Conservation (phyloP, 2,797 vertebrate species). For the Malacoraja senta region DNA sequence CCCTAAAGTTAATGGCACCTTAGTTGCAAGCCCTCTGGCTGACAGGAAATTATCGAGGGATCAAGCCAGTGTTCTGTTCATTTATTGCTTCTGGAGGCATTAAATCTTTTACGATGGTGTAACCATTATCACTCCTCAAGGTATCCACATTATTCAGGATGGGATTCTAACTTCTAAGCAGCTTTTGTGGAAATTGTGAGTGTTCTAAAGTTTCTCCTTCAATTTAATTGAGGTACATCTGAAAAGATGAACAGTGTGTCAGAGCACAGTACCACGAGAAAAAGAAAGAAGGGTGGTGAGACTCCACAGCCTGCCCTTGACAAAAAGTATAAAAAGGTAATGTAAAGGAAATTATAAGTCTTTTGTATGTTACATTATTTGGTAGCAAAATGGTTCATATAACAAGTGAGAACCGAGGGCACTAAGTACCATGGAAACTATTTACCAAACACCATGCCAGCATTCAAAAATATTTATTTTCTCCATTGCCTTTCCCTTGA, state of each 20-base stretch:
- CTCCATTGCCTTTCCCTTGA: no score
- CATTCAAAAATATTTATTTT: background rate
- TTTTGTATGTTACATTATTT: background rate
- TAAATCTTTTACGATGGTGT: background rate
- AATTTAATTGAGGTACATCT: background rate
- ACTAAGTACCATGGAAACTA: background rate
- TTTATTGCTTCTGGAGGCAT: background rate
- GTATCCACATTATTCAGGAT: background rate
- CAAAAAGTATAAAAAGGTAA: conserved; percentile 54
- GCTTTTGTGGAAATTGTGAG: background rate
- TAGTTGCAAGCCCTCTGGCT: background rate
- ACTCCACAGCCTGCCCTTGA: conserved; percentile 40
- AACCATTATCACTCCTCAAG: background rate
- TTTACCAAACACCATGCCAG: no score
- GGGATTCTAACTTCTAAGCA: background rate
- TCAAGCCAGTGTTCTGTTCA: background rate
- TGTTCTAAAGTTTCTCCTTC: background rate
- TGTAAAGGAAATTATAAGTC: no score
- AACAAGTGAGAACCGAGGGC: background rate
- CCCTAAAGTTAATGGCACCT: background rate
- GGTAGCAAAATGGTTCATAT: background rate
- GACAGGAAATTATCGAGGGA: background rate
- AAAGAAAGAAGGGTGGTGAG: conserved; percentile 41
- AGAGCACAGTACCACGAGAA: conserved; percentile 38
- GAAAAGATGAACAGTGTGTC: conserved; percentile 2